These are phyloP conservation scores for Hassar affinis DNA, from an alignment of 2,113 vertebrate genomes.

Conservation along the genomic window DNA sequence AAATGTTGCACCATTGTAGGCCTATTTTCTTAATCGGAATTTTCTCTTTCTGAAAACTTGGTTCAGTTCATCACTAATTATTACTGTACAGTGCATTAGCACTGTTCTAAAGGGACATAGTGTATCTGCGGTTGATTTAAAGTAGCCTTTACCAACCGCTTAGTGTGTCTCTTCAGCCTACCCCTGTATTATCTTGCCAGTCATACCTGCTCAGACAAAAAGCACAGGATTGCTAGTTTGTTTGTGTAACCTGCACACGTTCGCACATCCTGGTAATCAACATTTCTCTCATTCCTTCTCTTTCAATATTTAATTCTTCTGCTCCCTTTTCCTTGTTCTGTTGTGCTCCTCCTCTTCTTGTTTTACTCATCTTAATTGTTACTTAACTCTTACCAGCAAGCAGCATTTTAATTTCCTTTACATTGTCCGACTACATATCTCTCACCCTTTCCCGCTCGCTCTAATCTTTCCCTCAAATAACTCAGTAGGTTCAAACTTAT, in stretches of 20 bases:
- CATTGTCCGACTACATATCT: slow-evolving; percentile 40
- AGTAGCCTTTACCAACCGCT: neutral
- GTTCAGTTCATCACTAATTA: no score
- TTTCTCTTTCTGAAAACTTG: neutral
- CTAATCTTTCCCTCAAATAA: slow-evolving; percentile 49
- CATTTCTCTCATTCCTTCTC: slow-evolving; percentile 60
- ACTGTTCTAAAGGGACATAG: neutral
- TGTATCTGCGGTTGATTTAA: neutral
- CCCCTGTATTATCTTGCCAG: neutral
- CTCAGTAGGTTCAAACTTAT: slow-evolving; percentile 68
- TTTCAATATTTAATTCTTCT: slow-evolving; percentile 62
- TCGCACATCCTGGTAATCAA: slow-evolving; percentile 68
- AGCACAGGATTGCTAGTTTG: slow-evolving; percentile 55
- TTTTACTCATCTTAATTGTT: slow-evolving; percentile 45
- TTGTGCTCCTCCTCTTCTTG: slow-evolving; percentile 34
- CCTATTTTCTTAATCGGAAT: neutral
- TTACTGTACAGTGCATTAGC: neutral
- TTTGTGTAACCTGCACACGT: slow-evolving; percentile 72
- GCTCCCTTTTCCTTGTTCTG: slow-evolving; percentile 56
- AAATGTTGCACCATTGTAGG: neutral
- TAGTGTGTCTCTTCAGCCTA: neutral
- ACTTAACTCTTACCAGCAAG: slow-evolving; percentile 53
- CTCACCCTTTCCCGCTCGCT: slow-evolving; percentile 9
- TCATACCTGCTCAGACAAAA: slow-evolving; percentile 1
- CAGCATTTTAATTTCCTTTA: slow-evolving; percentile 35